phyloP scores from a whole-genome alignment of 2,888 invertebrate genomes.

The Notodonta dromedarius region DNA sequence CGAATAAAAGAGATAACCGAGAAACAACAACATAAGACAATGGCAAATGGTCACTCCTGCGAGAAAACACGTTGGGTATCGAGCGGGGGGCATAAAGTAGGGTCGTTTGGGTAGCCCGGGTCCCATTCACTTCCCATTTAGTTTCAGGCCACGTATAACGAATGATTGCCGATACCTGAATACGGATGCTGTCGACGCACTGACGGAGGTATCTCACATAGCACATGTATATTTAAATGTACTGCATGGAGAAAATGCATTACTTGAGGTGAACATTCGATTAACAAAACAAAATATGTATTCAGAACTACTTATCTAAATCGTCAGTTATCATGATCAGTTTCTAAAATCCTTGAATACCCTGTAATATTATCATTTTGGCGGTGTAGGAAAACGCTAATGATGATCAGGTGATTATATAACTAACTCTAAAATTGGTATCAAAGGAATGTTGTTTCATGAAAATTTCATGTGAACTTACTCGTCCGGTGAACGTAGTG shows the following conservation, averaged over 20 bases:
- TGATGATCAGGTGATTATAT: no score
- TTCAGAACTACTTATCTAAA: no score
- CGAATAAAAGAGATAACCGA: constrained; percentile 36
- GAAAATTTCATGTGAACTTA: not conserved
- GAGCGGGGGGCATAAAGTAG: constrained; percentile 19
- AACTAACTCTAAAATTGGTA: not conserved
- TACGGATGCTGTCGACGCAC: constrained; percentile 8
- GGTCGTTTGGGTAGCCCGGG: constrained; percentile 20
- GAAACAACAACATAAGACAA: constrained; percentile 35
- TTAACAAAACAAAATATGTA: no score
- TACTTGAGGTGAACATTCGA: no score
- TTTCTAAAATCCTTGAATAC: no score
- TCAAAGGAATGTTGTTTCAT: not conserved
- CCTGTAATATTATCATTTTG: no score
- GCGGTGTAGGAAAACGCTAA: no score
- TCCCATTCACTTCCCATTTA: constrained; percentile 31
- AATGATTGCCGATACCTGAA: constrained; percentile 38
- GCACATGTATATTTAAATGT: not conserved
- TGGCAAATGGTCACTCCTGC: constrained; percentile 31
- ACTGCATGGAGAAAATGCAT: not conserved
- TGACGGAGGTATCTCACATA: not conserved
- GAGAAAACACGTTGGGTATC: constrained; percentile 28
- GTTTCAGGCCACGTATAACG: constrained; percentile 37
- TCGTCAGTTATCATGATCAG: no score
- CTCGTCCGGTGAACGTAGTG: not conserved